These are phyloP conservation scores for Acrobasis repandana DNA, from an alignment of 2,888 invertebrate genomes.

Conservation along the genomic window DNA sequence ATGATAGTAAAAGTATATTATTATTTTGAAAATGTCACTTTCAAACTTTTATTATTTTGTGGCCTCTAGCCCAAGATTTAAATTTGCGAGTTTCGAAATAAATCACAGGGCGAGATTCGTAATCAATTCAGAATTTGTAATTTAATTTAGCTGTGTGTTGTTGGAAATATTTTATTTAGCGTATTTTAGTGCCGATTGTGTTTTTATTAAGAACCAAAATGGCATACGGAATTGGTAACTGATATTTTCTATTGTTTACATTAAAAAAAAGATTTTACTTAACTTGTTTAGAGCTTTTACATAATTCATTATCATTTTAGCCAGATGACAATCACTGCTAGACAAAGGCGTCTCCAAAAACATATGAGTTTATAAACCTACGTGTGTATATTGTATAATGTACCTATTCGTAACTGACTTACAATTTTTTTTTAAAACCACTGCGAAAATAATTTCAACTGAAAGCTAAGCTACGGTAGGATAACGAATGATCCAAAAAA, in stretches of 20 bases:
- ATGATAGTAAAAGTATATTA: too few relatives aligned
- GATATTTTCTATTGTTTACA: too few relatives aligned
- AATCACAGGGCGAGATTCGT: constrained; percentile 49
- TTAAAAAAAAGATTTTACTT: too few relatives aligned
- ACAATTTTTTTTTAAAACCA: too few relatives aligned
- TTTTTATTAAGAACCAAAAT: neutral
- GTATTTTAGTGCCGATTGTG: neutral
- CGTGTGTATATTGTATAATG: too few relatives aligned
- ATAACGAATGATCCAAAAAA: constrained; percentile 1
- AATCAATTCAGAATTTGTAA: constrained; percentile 71
- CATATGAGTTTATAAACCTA: too few relatives aligned
- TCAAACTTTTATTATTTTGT: constrained; percentile 32
- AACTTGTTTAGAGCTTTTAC: too few relatives aligned
- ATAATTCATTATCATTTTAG: too few relatives aligned
- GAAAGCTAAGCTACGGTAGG: neutral
- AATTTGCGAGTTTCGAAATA: constrained; percentile 47
- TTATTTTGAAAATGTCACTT: neutral
- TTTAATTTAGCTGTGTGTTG: constrained; percentile 57
- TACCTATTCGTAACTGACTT: too few relatives aligned
- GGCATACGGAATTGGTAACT: neutral
- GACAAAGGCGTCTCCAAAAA: too few relatives aligned
- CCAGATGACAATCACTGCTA: too few relatives aligned
- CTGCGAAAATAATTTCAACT: too few relatives aligned
- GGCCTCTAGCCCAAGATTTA: constrained; percentile 22
- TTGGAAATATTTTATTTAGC: constrained; percentile 59